These are phyloP conservation scores for Motacilla tschutschensis DNA, from an alignment of 2,113 vertebrate genomes.

Conservation along the genomic window DNA sequence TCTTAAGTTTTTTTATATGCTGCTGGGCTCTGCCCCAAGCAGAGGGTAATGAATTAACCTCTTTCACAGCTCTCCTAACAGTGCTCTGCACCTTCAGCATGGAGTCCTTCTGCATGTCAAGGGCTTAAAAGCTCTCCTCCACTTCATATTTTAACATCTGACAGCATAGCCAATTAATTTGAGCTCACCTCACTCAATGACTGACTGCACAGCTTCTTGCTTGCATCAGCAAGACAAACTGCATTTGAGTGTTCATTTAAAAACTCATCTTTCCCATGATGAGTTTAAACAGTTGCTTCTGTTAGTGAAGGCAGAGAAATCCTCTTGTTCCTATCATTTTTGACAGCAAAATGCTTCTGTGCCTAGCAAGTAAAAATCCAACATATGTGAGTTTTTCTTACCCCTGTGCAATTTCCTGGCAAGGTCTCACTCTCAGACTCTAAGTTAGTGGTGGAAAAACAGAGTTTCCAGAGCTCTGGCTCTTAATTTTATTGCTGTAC, in stretches of 20 bases:
- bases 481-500: conserved; percentile 40
- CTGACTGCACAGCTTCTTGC: neutral
- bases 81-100: neutral
- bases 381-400: neutral
- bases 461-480: conserved; percentile 30
- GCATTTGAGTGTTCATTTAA: neutral
- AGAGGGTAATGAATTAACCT: neutral
- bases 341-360: conserved; percentile 7
- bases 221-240: neutral
- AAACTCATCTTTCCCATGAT: neutral
- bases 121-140: neutral
- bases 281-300: neutral
- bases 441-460: neutral
- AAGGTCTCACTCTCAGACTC: neutral
- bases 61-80: neutral
- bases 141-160: neutral
- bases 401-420: conserved; percentile 29
- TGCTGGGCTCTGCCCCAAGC: neutral
- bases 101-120: neutral
- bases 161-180: neutral
- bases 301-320: neutral
- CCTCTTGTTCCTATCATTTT: neutral
- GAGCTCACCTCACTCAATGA: neutral
- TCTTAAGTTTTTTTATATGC: neutral
- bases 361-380: neutral